Evolutionary conservation across 2,113 vertebrate genomes (phyloP).

Genomic region (Illadopsis cleaveri): DNA sequence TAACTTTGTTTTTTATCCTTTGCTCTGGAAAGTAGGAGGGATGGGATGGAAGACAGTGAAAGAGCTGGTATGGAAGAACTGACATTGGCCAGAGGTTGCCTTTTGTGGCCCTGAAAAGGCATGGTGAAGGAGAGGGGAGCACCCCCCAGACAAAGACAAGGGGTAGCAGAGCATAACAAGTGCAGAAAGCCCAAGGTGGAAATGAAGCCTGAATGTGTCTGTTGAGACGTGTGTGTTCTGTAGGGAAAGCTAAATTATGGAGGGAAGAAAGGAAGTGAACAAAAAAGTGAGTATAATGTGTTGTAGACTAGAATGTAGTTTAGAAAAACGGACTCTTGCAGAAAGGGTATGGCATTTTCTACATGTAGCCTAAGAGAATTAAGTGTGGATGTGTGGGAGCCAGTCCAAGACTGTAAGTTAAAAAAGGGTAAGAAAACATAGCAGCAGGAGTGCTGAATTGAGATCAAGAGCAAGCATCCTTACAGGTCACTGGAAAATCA

Average conservation of each 20-base stretch:
- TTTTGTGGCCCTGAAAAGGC: not conserved
- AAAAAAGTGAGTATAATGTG: not conserved
- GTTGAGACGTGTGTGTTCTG: accelerated
- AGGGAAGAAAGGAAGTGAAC: not conserved
- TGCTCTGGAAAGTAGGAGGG: not conserved
- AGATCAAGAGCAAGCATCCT: conserved; percentile 44
- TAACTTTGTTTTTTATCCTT: not conserved
- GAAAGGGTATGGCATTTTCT: not conserved
- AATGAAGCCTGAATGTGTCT: not conserved
- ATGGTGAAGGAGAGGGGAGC: not conserved
- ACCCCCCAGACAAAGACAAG: not conserved
- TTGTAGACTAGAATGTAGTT: not conserved
- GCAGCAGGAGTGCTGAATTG: conserved; percentile 40
- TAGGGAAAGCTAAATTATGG: not conserved
- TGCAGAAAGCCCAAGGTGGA: not conserved
- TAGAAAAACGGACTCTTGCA: not conserved
- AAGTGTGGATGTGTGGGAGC: conserved; percentile 3
- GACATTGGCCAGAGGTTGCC: not conserved
- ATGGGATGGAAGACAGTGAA: not conserved
- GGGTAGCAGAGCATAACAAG: not conserved
- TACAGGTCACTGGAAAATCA: conserved; percentile 51
- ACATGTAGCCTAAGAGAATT: not conserved
- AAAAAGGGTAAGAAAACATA: conserved; percentile 59
- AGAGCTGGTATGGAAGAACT: not conserved
- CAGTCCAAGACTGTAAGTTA: conserved; percentile 28